Evolutionary conservation across 2,888 invertebrate genomes (phyloP).

Genomic region (Clitarchus hookeri): DNA sequence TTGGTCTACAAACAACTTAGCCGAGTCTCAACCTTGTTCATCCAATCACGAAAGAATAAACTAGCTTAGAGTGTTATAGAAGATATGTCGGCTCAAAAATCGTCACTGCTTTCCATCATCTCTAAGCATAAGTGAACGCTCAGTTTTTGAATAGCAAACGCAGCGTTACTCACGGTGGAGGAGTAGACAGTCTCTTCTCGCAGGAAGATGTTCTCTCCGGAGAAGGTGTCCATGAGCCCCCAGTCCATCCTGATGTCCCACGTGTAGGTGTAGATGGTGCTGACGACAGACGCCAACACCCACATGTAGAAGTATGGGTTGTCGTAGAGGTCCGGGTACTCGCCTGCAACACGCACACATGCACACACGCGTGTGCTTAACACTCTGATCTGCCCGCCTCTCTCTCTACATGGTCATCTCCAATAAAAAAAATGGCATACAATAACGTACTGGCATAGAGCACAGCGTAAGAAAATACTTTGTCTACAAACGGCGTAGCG

Average conservation of each 20-base stretch:
- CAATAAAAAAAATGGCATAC: no score
- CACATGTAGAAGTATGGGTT: conserved; percentile 73
- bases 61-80: no score
- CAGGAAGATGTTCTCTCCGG: conserved; percentile 88
- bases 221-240: conserved; percentile 91
- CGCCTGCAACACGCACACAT: conserved; percentile 30
- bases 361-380: background rate
- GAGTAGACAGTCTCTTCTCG: conserved; percentile 96
- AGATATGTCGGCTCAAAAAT: no score
- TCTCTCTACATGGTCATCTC: background rate
- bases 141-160: background rate
- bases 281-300: conserved; percentile 82
- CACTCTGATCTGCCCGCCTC: background rate
- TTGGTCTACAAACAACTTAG: no score
- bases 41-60: no score
- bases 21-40: no score
- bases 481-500: no score
- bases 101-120: no score
- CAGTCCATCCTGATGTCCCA: conserved; percentile 99
- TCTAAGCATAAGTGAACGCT: background rate
- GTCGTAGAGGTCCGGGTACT: conserved; percentile 25
- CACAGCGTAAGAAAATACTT: no score
- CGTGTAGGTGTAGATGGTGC: conserved; percentile 92
- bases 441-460: background rate
- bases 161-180: conserved; percentile 68